phyloP scores from a whole-genome alignment of 2,888 invertebrate genomes.

The Drosophila pseudotakahashii region DNA sequence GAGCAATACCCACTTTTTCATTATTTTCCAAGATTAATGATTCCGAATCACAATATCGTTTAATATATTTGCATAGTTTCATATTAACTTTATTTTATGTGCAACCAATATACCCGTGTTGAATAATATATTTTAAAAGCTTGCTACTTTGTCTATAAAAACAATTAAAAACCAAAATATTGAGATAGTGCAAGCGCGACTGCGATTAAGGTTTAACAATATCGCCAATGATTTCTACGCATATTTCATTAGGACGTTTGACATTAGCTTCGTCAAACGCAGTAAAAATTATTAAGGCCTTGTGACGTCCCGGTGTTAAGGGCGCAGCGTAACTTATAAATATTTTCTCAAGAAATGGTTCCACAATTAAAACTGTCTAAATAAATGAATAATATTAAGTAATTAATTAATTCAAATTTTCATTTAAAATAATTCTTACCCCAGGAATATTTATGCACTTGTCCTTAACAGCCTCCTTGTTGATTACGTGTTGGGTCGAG shows the following conservation, averaged over 20 bases:
- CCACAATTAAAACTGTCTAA: not conserved
- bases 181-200: too few species aligned
- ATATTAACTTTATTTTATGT: not conserved
- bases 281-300: not conserved
- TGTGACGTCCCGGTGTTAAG: conserved; percentile 1
- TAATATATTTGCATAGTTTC: too few species aligned
- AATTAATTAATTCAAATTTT: not conserved
- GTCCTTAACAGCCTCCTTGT: conserved; percentile 1
- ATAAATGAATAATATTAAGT: not conserved
- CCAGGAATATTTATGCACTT: conserved; percentile 1
- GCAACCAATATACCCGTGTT: not conserved
- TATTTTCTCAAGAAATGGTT: not conserved
- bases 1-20: too few species aligned
- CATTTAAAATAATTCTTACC: not conserved
- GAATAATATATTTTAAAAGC: not conserved
- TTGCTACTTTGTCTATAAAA: not conserved
- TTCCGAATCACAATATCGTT: too few species aligned
- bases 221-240: not conserved
- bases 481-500: conserved; percentile 1
- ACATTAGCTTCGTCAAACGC: not conserved
- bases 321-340: not conserved
- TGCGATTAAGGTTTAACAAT: not conserved
- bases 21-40: too few species aligned
- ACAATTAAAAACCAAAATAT: not conserved
- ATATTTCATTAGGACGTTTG: not conserved